These are phyloP conservation scores for Perizoma flavofasciatum DNA, from an alignment of 2,888 invertebrate species.

Conservation along the genomic window DNA sequence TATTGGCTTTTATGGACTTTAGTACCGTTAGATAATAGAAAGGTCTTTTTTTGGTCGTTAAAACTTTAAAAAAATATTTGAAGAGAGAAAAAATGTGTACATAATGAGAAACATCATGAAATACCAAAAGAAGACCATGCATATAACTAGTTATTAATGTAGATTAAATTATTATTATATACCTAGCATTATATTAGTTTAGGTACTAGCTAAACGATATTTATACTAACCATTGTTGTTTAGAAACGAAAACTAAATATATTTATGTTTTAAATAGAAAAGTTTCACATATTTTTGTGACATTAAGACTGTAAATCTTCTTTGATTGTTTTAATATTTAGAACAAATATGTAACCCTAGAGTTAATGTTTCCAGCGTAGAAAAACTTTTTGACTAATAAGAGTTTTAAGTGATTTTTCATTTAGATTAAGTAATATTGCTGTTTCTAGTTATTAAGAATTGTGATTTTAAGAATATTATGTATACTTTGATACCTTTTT, in stretches of 20 bases:
- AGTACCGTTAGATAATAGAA: neutral
- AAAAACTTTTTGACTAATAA: conserved; percentile 7
- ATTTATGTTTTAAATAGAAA: conserved; percentile 36
- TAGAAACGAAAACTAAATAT: conserved; percentile 31
- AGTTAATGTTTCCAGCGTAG: conserved; percentile 12
- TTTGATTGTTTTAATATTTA: conserved; percentile 30
- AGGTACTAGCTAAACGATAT: conserved; percentile 17
- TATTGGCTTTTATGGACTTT: neutral
- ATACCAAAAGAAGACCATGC: too few species aligned
- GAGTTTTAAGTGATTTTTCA: conserved; percentile 14
- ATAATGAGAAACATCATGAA: too few species aligned
- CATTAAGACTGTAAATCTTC: conserved; percentile 70
- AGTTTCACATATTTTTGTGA: conserved; percentile 51
- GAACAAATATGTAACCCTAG: conserved; percentile 27
- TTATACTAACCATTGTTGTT: conserved; percentile 20
- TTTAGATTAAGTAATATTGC: neutral
- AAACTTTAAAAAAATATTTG: too few species aligned
- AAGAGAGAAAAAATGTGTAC: too few species aligned
- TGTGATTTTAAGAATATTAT: conserved; percentile 29
- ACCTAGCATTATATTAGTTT: conserved; percentile 16
- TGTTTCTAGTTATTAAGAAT: conserved; percentile 18
- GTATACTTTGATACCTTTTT: conserved; percentile 21
- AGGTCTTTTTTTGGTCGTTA: too few species aligned
- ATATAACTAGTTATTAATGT: neutral
- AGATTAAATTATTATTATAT: conserved; percentile 5